Conservation (phyloP, 2,113 vertebrate species). For the Forbesichthys papilliferus region DNA sequence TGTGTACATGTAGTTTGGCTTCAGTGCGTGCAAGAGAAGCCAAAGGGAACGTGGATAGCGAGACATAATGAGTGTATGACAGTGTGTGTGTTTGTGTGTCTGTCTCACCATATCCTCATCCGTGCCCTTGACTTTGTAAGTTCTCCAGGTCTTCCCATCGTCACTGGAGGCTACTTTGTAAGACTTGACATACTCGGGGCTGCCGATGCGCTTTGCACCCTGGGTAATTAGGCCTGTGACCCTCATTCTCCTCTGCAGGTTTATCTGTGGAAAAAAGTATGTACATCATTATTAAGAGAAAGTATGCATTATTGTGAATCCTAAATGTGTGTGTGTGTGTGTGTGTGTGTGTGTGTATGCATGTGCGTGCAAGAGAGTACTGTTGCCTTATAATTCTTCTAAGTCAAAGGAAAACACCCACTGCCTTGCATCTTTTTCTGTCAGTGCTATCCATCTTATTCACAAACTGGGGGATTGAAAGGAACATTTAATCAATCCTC, state of each 20-base stretch:
- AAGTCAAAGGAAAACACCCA: constrained; percentile 39
- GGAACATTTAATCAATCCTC: constrained; percentile 62
- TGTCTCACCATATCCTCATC: constrained; percentile 91
- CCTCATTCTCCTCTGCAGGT: constrained; percentile 96
- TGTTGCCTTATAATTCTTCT: constrained; percentile 1
- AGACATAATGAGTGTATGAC: constrained; percentile 1
- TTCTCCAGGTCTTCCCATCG: constrained; percentile 92
- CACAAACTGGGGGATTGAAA: constrained; percentile 52
- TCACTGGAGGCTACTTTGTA: constrained; percentile 98
- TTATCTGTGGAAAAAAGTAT: constrained; percentile 82
- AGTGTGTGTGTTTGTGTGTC: constrained; percentile 14
- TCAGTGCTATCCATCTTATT: constrained; percentile 66
- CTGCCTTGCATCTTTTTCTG: constrained; percentile 41
- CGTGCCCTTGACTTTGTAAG: constrained; percentile 94
- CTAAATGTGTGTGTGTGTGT: not conserved
- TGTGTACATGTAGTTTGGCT: constrained; percentile 9
- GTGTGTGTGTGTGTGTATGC: not conserved
- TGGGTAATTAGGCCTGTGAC: constrained; percentile 98
- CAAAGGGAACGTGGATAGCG: constrained; percentile 17
- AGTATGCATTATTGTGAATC: not conserved
- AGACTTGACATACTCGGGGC: constrained; percentile 96
- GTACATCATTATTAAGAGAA: constrained; percentile 11
- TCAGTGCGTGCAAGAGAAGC: constrained; percentile 1
- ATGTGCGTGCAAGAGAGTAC: not conserved
- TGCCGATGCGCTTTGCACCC: constrained; percentile 97